phyloP scores from a whole-genome alignment of 2,888 invertebrate genomes.

The Nymphalis c-album region DNA sequence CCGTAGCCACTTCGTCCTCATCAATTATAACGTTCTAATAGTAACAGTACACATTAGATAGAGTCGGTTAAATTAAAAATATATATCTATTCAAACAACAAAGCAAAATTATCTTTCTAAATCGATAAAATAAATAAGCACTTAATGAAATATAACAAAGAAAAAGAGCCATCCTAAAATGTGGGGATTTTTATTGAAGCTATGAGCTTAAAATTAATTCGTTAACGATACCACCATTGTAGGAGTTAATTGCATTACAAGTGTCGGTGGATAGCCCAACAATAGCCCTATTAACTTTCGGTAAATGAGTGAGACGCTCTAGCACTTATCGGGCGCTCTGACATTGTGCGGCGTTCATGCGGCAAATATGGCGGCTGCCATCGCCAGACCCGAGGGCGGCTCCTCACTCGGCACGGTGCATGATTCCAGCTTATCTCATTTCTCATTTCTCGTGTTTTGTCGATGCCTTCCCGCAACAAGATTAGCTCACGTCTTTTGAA shows the following conservation, averaged over 20 bases:
- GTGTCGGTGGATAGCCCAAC: conserved; percentile 68
- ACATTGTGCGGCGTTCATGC: conserved; percentile 66
- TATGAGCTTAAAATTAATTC: conserved; percentile 71
- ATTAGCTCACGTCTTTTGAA: conserved; percentile 72
- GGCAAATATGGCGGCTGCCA: conserved; percentile 75
- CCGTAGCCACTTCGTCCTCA: too few species aligned
- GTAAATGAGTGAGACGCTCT: conserved; percentile 67
- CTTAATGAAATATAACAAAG: background rate
- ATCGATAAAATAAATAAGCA: background rate
- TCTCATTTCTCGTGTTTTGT: conserved; percentile 50
- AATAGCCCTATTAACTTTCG: conserved; percentile 78
- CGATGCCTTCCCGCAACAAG: conserved; percentile 62
- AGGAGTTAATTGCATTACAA: conserved; percentile 80
- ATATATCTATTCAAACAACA: too few species aligned
- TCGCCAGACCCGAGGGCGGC: conserved; percentile 68
- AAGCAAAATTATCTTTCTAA: background rate
- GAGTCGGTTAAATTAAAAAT: too few species aligned
- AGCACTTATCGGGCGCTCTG: conserved; percentile 54
- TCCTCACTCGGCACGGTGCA: conserved; percentile 43
- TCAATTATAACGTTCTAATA: too few species aligned
- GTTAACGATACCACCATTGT: conserved; percentile 75
- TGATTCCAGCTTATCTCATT: conserved; percentile 44
- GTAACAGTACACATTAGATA: too few species aligned
- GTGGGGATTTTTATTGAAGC: conserved; percentile 39
- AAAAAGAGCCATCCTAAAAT: conserved; percentile 14